Percentiles rank a stretch among this genome's conserved stretches.
Conservation (phyloP, 92 coral and sea anemone species). For the Porites evermanni region DNA sequence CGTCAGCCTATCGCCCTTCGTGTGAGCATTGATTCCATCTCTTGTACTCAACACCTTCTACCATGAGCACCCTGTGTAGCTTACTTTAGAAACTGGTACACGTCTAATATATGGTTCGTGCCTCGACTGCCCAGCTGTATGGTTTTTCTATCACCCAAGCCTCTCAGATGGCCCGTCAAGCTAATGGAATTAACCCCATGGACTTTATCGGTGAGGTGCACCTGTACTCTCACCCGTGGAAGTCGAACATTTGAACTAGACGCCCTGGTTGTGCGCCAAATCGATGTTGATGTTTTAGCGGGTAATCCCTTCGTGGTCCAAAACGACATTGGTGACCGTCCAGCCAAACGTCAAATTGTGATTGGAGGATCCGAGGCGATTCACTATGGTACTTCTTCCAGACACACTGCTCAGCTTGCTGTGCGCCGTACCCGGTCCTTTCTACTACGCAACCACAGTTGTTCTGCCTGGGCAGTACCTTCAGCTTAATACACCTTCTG, state of each 20-base stretch:
- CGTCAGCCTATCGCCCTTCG: neutral
- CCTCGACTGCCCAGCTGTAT: conserved; percentile 44
- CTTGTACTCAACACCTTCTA: conserved; percentile 9
- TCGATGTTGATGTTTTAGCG: conserved; percentile 47
- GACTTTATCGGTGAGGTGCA: conserved; percentile 58
- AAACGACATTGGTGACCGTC: conserved; percentile 59
- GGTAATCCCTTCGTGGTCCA: conserved; percentile 61
- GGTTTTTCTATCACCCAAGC: conserved; percentile 53
- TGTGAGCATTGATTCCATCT: neutral
- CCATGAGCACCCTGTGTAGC: conserved; percentile 38
- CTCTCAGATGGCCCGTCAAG: conserved; percentile 68
- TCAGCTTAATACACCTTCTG: conserved; percentile 60
- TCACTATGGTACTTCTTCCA: conserved; percentile 37
- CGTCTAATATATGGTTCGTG: conserved; percentile 54
- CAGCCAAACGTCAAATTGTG: conserved; percentile 55
- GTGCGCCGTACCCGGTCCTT: conserved; percentile 66
- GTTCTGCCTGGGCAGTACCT: conserved; percentile 57
- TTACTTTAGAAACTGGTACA: conserved; percentile 64
- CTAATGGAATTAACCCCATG: conserved; percentile 69
- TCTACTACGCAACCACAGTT: conserved; percentile 58
- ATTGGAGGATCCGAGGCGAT: conserved; percentile 52
- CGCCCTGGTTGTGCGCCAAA: conserved; percentile 53
- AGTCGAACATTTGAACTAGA: conserved; percentile 41
- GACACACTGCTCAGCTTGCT: conserved; percentile 41
- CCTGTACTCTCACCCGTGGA: conserved; percentile 51